A percentile compares a stretch with the other conserved stretches of the same genome.
Conservation (phyloP, 1,140 invertebrate species). For the Tetraneura akinire region DNA sequence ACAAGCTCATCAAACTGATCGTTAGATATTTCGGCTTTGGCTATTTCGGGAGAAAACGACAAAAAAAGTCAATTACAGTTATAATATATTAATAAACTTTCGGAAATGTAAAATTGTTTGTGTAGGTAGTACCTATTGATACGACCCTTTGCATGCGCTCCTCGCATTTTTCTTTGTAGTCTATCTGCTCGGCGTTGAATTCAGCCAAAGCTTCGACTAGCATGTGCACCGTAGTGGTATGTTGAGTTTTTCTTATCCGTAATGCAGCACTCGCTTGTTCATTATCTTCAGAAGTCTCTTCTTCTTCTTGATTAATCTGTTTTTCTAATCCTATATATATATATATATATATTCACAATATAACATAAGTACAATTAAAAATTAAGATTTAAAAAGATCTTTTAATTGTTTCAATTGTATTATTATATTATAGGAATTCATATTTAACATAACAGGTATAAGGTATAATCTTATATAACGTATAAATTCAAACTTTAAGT, state of each 20-base stretch:
- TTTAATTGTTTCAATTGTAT: no score
- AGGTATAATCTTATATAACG: no score
- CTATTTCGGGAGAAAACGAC: conserved; percentile 41
- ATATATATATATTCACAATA: no score
- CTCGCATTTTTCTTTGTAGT: conserved; percentile 56
- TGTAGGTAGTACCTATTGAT: conserved; percentile 56
- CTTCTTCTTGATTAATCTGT: conserved; percentile 55
- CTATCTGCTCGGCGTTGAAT: conserved; percentile 56
- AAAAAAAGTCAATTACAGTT: background rate
- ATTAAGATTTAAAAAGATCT: no score
- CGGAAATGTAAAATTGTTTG: no score
- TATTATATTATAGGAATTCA: no score
- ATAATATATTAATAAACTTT: no score
- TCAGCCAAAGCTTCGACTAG: conserved; percentile 55
- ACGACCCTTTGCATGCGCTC: conserved; percentile 56
- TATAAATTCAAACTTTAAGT: no score
- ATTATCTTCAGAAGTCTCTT: conserved; percentile 51
- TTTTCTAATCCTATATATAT: conserved; percentile 54
- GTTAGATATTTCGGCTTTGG: conserved; percentile 56
- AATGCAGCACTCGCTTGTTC: conserved; percentile 53
- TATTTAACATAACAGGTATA: no score
- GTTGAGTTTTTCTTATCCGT: conserved; percentile 56
- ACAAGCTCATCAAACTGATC: conserved; percentile 56
- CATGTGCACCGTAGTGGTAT: conserved; percentile 54
- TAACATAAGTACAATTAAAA: no score